These are phyloP conservation scores for Mamestra configurata DNA, from an alignment of 1,140 invertebrate genomes.

Conservation along the genomic window DNA sequence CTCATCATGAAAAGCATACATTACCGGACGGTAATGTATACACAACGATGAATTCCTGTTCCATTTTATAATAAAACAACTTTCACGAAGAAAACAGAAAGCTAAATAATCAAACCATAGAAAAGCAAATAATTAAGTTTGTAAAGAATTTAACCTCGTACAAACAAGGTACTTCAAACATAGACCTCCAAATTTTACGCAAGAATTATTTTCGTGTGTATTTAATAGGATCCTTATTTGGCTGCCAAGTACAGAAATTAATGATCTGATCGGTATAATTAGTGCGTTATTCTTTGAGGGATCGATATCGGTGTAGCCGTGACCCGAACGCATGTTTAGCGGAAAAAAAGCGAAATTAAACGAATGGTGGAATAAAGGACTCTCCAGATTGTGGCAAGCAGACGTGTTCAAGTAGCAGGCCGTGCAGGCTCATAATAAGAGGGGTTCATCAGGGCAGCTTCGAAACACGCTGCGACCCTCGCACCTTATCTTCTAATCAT, in stretches of 20 bases:
- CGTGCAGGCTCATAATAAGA: conserved; percentile 78
- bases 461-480: conserved; percentile 51
- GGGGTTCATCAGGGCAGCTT: conserved; percentile 59
- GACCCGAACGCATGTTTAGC: conserved; percentile 32
- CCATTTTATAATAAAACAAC: conserved; percentile 22
- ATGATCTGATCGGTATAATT: conserved; percentile 35
- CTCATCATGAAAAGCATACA: conserved; percentile 24
- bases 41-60: not conserved
- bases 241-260: conserved; percentile 40
- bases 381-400: conserved; percentile 64
- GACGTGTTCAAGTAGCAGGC: conserved; percentile 76
- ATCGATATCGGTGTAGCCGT: conserved; percentile 22
- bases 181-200: conserved; percentile 40
- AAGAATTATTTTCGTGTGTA: conserved; percentile 38
- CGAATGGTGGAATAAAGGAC: conserved; percentile 63
- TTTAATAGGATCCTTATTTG: conserved; percentile 24
- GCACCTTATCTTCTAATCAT: conserved; percentile 62
- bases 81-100: conserved; percentile 8
- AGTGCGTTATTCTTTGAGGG: not conserved
- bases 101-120: conserved; percentile 36
- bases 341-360: conserved; percentile 56
- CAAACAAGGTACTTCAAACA: conserved; percentile 28
- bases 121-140: conserved; percentile 31
- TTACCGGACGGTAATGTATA: not conserved
- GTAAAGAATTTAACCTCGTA: conserved; percentile 23